Evolutionary conservation across 2,113 vertebrate species (phyloP).

Genomic region (Brachypteracias leptosomus): DNA sequence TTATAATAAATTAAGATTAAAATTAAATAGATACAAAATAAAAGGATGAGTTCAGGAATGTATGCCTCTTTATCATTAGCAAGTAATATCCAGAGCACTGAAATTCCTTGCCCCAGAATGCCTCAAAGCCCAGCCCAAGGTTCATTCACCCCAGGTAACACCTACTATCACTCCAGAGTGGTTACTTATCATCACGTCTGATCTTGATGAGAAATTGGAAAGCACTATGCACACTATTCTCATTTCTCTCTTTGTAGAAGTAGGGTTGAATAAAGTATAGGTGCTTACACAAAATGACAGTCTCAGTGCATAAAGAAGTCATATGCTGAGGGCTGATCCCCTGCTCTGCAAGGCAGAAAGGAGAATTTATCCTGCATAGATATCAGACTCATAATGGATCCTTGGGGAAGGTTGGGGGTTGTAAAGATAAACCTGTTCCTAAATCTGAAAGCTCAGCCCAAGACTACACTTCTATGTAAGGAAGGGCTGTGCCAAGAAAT

Average conservation of each 20-base stretch:
- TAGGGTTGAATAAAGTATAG: conserved; percentile 15
- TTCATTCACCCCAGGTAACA: conserved; percentile 56
- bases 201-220: conserved; percentile 62
- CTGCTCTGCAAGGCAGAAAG: conserved; percentile 34
- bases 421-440: conserved; percentile 65
- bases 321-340: conserved; percentile 12
- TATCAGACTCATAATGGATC: conserved; percentile 36
- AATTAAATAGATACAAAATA: conserved; percentile 53
- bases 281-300: background rate
- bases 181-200: conserved; percentile 57
- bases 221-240: conserved; percentile 20
- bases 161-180: conserved; percentile 11
- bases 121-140: conserved; percentile 54
- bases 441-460: conserved; percentile 53
- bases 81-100: conserved; percentile 31
- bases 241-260: conserved; percentile 35
- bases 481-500: conserved; percentile 51
- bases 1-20: conserved; percentile 58
- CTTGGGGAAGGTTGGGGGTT: conserved; percentile 15
- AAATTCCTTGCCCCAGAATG: conserved; percentile 45
- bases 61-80: conserved; percentile 7
- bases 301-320: background rate
- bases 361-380: conserved; percentile 22
- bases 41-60: conserved; percentile 30
- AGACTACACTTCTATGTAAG: conserved; percentile 22